Evolutionary conservation across 2,888 invertebrate species (phyloP), one percentile per base, ranked within the genome.

Genomic region (Erannis defoliaria): DNA sequence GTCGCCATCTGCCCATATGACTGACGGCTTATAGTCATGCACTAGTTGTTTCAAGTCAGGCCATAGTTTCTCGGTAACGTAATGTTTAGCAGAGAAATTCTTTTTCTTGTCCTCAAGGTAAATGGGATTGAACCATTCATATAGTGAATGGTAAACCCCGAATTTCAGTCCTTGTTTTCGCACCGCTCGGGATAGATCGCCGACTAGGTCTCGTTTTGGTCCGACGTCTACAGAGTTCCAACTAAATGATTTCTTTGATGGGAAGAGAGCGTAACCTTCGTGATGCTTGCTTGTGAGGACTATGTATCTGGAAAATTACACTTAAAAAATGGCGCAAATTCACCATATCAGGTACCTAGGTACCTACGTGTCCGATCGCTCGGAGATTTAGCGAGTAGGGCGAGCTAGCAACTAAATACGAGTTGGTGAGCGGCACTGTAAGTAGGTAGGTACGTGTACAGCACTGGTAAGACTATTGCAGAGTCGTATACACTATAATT

Each of bases 1-100:
- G 73, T 98, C 98, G 0, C 99, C 99, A 85, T 99, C 99, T 0
- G 97, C 96, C 98, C 98, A 99, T 14, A 99, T 84, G 0, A 99
- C 93, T 33, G 97, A 97, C 0, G 96, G 96, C 62, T 94, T 80
- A 75, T 96, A 97, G 62, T 90, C 88, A 60, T 94, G 82, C 19
- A 97, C 93, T 50, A 98, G 78, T 80, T 98, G 98, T 66, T 94
- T 94, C 76, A 98, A 92, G 85, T 98, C 98, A 0, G 97, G 97
- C 67, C 96, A 86, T 12, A 96, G 90, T 86, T 97, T 97, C 2
- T 94, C 89, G 6, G 93, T 84, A 0, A 96, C 96, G 83, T 96
- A 98, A 42, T 94, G 86, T 33, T 94, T 93, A 2, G 95, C 94
- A 3, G 89, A 86, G 72, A 95, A 97, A 33, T 95, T 90, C 31